Evolutionary conservation across 92 coral and sea anemone genomes (phyloP), one percentile per base, ranked within the genome.

Genomic region (Porites lobata): DNA sequence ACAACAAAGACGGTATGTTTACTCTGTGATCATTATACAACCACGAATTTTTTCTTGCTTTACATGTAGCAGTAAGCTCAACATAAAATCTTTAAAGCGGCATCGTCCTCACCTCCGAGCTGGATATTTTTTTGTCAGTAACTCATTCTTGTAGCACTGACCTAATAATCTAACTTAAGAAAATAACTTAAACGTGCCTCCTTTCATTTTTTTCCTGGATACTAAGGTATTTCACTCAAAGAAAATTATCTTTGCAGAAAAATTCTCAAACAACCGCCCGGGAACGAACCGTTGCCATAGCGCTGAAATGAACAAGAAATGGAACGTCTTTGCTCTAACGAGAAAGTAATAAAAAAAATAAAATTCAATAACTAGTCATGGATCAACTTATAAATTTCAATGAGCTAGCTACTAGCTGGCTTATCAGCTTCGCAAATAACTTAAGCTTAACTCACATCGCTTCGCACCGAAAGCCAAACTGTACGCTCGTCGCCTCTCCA

Each of bases 401-500:
- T 70, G 17, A 72, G 64, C 29, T 71, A n/a, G 58, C 70, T 38
- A 38, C 47, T 38, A 38, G 17, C 21, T 11, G 19, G 15, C 56
- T 72, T 50, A 51, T 6, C n/a, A 47, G 22, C 38, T 24, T 67
- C 11, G 13, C 61, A 56, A 14, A 12, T 53, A 18, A 9, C 9
- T 51, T 7, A 47, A 56, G 4, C 17, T 54, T 68, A 65, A 83
- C 99, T 97, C 82, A 97, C 99, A 97, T 92, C 98, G 85, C 89
- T 97, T 97, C 9, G 99, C 96, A 43, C 99, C 99, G 72, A 97
- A 97, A 15, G 98, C 99, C 89, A 97, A 82, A 88, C 99, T 97
- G 78, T 97, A 97, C 15, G 99, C 96, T 59, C 99, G 86, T 85
- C 99, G 80, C 78, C 98, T 87, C 56, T 95, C 98, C 47, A 96